Percentiles rank a stretch among this genome's conserved stretches.
Evolutionary conservation across 2,113 vertebrate species (phyloP).

Genomic region (Pelmatolapia mariae): DNA sequence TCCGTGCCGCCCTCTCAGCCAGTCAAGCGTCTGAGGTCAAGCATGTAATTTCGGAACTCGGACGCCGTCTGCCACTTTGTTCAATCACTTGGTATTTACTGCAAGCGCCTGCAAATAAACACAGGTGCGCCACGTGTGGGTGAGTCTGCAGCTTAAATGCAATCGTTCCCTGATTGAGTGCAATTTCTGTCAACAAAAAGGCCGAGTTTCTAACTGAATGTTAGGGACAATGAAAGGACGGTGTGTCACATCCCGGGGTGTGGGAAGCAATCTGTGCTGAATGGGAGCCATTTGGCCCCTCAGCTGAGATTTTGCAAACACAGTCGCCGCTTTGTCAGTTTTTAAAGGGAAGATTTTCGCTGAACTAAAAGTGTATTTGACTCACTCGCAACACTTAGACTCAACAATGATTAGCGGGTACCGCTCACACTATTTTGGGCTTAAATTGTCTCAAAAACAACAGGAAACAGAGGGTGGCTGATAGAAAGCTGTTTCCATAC

Average conservation of each 20-base stretch:
- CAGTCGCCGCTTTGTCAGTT: constrained; percentile 28
- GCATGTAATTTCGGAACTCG: constrained; percentile 49
- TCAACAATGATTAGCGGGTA: constrained; percentile 63
- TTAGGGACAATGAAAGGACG: constrained; percentile 19
- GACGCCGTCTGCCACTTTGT: constrained; percentile 30
- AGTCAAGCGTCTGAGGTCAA: constrained; percentile 46
- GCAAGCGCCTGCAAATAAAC: constrained; percentile 57
- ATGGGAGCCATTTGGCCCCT: constrained; percentile 8
- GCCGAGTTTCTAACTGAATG: background rate
- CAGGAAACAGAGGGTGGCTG: constrained; percentile 69
- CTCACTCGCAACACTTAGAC: constrained; percentile 29
- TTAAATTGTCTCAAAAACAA: constrained; percentile 66
- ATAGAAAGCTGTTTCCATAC: constrained; percentile 68
- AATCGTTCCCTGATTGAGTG: background rate
- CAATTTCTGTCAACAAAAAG: constrained; percentile 37
- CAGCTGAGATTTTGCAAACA: constrained; percentile 16
- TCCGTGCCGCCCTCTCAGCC: background rate
- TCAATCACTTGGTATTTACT: constrained; percentile 51
- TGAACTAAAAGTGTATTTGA: constrained; percentile 37
- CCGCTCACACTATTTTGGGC: constrained; percentile 70
- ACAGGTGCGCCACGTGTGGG: constrained; percentile 52
- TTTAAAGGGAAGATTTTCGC: constrained; percentile 15
- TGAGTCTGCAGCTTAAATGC: background rate
- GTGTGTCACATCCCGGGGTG: background rate
- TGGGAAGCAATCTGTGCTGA: constrained; percentile 31